Evolutionary conservation across 1,140 invertebrate genomes (phyloP).

Genomic region (Mercenaria mercenaria): DNA sequence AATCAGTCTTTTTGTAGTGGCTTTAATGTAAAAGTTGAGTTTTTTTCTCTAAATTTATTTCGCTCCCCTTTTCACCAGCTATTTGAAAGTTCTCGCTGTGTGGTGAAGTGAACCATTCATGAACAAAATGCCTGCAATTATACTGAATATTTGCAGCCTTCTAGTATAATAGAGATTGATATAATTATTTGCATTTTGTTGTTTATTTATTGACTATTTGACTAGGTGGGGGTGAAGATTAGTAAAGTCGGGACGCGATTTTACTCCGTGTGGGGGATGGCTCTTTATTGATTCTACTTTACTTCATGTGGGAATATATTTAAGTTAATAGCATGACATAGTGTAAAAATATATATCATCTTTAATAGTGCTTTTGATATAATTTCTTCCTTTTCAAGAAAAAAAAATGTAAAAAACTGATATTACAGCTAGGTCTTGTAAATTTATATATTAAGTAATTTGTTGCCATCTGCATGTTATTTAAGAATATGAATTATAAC

Average conservation of each 20-base stretch:
- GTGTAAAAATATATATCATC: no score
- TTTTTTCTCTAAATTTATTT: neutral
- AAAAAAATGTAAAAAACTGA: no score
- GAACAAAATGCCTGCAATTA: slow-evolving; percentile 19
- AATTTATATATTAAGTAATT: no score
- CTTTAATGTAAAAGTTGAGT: neutral
- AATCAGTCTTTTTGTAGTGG: no score
- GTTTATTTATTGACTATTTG: slow-evolving; percentile 58
- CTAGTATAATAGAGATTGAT: slow-evolving; percentile 23
- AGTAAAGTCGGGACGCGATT: slow-evolving; percentile 2
- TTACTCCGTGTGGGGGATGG: slow-evolving; percentile 49
- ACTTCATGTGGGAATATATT: slow-evolving; percentile 35
- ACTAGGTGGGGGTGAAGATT: slow-evolving; percentile 50
- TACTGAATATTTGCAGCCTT: neutral
- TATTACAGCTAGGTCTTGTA: no score
- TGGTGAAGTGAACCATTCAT: slow-evolving; percentile 14
- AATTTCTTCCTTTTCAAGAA: no score
- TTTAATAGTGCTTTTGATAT: no score
- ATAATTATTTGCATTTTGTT: slow-evolving; percentile 56
- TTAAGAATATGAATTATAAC: no score
- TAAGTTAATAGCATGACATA: no score
- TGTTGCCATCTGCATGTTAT: no score
- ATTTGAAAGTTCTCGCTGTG: slow-evolving; percentile 14
- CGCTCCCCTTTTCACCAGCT: neutral
- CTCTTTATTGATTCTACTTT: slow-evolving; percentile 39